phyloP scores from a whole-genome alignment of 2,113 vertebrate species.

The Malurus elegans region DNA sequence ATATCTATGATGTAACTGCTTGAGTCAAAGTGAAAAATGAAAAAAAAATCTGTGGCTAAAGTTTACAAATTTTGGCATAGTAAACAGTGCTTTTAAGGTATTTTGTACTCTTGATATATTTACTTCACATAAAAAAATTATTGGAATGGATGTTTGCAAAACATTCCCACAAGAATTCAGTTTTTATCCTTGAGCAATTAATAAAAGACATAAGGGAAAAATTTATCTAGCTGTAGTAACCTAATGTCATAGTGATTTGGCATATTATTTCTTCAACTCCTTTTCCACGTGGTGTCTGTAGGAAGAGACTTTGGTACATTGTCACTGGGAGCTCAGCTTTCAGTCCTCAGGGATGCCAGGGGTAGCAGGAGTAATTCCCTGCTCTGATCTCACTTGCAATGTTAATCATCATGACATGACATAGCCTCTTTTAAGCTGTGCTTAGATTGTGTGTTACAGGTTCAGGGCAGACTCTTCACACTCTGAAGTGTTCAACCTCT shows the following conservation, averaged over 20 bases:
- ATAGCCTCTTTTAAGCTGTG: neutral
- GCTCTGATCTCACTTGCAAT: neutral
- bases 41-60: neutral
- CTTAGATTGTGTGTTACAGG: neutral
- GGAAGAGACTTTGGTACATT: neutral
- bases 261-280: neutral
- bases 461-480: neutral
- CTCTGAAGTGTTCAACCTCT: neutral
- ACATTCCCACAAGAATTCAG: neutral
- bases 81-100: neutral
- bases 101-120: neutral
- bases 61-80: neutral
- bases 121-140: neutral
- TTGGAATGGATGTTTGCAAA: neutral
- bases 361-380: constrained; percentile 1
- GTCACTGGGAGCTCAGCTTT: neutral
- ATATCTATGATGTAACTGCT: neutral
- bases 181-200: neutral
- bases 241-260: neutral
- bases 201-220: neutral
- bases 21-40: neutral
- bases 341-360: neutral
- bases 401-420: constrained; percentile 18
- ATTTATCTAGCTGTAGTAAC: neutral
- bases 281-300: neutral